Conservation (phyloP, 2,797 vertebrate species). For the Ciconia nigra region DNA sequence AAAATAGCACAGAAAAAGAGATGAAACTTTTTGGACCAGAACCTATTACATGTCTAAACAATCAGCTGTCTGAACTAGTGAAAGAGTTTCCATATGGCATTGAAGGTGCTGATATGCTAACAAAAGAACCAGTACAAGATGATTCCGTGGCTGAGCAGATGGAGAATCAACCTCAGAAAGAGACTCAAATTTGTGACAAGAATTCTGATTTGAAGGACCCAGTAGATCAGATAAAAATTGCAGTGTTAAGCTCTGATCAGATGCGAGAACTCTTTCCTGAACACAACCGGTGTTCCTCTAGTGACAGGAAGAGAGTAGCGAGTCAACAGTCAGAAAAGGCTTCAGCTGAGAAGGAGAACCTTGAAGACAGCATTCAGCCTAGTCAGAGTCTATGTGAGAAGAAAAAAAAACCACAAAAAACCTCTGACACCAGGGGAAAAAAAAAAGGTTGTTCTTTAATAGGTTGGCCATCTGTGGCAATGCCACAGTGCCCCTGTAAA, state of each 20-base stretch:
- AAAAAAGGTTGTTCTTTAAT: slow-evolving; percentile 20
- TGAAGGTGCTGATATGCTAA: slow-evolving; percentile 21
- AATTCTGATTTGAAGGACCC: neutral
- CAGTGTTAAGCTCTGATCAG: slow-evolving; percentile 40
- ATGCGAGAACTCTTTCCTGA: slow-evolving; percentile 64
- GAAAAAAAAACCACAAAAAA: accelerated
- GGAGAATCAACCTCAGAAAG: neutral
- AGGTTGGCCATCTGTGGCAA: neutral
- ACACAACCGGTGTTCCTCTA: neutral
- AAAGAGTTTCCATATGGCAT: slow-evolving; percentile 78
- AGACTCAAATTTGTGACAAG: neutral
- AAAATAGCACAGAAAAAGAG: neutral
- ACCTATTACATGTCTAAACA: slow-evolving; percentile 9
- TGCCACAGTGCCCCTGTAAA: neutral
- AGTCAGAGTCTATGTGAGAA: neutral
- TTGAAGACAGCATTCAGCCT: neutral
- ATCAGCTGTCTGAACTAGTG: slow-evolving; percentile 76
- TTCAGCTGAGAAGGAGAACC: neutral
- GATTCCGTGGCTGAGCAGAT: neutral
- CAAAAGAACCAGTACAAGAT: neutral
- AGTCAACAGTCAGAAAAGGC: neutral
- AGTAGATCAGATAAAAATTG: slow-evolving; percentile 52
- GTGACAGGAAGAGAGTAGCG: neutral
- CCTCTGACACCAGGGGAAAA: neutral
- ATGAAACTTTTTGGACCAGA: neutral